Percentiles rank a stretch among this genome's conserved stretches.
These are phyloP conservation scores for Drosophila kanekoi DNA, from an alignment of 2,888 invertebrate genomes.

Conservation along the genomic window DNA sequence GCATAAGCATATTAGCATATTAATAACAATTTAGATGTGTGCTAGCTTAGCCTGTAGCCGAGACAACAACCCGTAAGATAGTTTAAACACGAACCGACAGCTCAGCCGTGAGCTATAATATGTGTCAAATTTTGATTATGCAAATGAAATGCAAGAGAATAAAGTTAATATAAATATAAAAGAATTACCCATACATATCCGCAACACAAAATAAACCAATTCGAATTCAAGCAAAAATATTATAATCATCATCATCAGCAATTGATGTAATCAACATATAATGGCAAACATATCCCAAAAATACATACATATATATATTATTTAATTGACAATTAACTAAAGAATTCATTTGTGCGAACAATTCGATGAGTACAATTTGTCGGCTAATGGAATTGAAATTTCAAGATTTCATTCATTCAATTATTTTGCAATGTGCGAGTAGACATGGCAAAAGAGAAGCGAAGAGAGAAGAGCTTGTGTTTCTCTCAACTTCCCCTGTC, in stretches of 20 bases:
- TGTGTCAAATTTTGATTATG: slow-evolving; percentile 74
- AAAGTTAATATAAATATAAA: slow-evolving; percentile 12
- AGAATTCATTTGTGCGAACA: slow-evolving; percentile 44
- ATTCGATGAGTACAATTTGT: slow-evolving; percentile 29
- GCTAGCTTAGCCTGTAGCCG: slow-evolving; percentile 46
- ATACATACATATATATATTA: slow-evolving; percentile 31
- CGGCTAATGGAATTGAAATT: slow-evolving; percentile 10
- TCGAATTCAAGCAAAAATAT: slow-evolving; percentile 41
- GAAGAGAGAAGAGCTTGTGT: not conserved
- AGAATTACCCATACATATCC: slow-evolving; percentile 60
- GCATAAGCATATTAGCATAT: slow-evolving; percentile 26
- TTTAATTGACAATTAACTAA: slow-evolving; percentile 27
- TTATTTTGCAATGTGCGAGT: slow-evolving; percentile 11
- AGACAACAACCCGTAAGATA: slow-evolving; percentile 35
- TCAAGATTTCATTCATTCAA: slow-evolving; percentile 6
- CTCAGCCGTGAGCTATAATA: slow-evolving; percentile 25
- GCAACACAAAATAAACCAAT: slow-evolving; percentile 42
- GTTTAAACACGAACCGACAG: slow-evolving; percentile 25
- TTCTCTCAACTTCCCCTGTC: slow-evolving; percentile 14
- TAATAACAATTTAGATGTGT: slow-evolving; percentile 36
- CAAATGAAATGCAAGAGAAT: slow-evolving; percentile 53
- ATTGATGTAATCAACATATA: slow-evolving; percentile 59
- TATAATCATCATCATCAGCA: slow-evolving; percentile 61
- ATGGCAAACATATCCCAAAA: slow-evolving; percentile 66
- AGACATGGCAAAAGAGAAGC: no score